Evolutionary conservation across 1,140 invertebrate genomes (phyloP).

Genomic region (Ephestia elutella): DNA sequence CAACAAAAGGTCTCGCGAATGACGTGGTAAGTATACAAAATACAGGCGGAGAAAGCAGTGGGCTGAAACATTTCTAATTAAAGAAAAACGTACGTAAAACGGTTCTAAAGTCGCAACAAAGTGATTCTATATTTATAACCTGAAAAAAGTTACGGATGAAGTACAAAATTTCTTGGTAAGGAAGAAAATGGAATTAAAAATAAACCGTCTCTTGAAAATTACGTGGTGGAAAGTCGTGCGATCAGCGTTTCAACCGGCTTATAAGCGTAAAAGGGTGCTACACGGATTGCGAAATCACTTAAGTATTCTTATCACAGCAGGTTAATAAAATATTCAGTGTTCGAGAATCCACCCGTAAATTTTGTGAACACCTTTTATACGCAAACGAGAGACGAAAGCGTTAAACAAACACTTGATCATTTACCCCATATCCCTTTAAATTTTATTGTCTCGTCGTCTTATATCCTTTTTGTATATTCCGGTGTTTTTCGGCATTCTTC

Average conservation of each 20-base stretch:
- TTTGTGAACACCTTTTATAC: conserved; percentile 15
- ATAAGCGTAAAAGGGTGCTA: conserved; percentile 38
- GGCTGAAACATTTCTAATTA: too few species aligned
- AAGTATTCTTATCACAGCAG: conserved; percentile 35
- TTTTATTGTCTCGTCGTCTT: conserved; percentile 5
- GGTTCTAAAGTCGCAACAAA: conserved; percentile 10
- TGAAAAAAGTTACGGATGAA: conserved; percentile 16
- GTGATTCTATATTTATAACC: conserved; percentile 21
- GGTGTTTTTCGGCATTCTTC: not conserved
- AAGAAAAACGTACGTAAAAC: too few species aligned
- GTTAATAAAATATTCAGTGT: conserved; percentile 43
- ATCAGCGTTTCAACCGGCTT: conserved; percentile 37
- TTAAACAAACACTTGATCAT: conserved; percentile 14
- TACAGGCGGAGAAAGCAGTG: too few species aligned
- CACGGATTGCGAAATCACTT: conserved; percentile 23
- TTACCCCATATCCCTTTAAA: conserved; percentile 7
- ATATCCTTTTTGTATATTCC: not conserved
- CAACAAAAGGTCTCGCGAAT: too few species aligned
- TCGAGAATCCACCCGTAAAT: conserved; percentile 20
- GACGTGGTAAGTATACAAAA: too few species aligned
- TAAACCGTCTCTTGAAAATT: conserved; percentile 22
- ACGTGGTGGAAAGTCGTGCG: conserved; percentile 27
- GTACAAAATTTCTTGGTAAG: conserved; percentile 16
- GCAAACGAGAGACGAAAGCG: conserved; percentile 3
- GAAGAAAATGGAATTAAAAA: conserved; percentile 24